Conservation (phyloP, 2,113 vertebrate species). For the Corydoras maculifer region DNA sequence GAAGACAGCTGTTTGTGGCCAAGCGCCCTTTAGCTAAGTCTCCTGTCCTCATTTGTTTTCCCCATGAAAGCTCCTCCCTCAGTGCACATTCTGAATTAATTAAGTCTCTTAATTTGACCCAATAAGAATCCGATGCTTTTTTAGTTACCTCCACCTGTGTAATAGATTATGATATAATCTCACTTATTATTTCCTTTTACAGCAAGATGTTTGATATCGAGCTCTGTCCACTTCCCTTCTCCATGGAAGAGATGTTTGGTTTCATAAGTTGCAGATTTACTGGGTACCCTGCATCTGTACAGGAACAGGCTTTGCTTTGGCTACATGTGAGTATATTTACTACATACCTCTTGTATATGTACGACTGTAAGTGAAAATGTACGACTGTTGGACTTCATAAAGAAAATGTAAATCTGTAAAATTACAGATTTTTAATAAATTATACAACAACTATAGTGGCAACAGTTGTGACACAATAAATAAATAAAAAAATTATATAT, state of each 20-base stretch:
- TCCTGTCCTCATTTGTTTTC: slow-evolving; percentile 15
- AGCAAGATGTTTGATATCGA: slow-evolving; percentile 99
- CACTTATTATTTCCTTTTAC: slow-evolving; percentile 40
- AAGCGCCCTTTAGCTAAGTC: slow-evolving; percentile 25
- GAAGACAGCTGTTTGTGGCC: slow-evolving; percentile 21
- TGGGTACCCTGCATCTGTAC: slow-evolving; percentile 92
- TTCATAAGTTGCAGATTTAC: slow-evolving; percentile 98
- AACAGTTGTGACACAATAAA: no score
- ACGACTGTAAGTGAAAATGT: background rate
- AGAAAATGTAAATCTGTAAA: no score
- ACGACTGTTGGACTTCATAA: no score
- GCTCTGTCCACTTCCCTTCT: slow-evolving; percentile 94
- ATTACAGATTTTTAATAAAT: no score
- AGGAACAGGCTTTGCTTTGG: slow-evolving; percentile 96
- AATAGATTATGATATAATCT: background rate
- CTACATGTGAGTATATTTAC: slow-evolving; percentile 82
- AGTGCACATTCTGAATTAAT: slow-evolving; percentile 17
- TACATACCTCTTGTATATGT: background rate
- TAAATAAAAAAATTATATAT: no score
- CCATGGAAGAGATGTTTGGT: slow-evolving; percentile 99
- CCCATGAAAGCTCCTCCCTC: slow-evolving; percentile 3
- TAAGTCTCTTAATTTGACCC: slow-evolving; percentile 21
- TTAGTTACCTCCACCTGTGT: background rate
- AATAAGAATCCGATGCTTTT: background rate
- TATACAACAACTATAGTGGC: no score